phyloP scores from a whole-genome alignment of 2,797 vertebrate species.

The Fratercula arctica region DNA sequence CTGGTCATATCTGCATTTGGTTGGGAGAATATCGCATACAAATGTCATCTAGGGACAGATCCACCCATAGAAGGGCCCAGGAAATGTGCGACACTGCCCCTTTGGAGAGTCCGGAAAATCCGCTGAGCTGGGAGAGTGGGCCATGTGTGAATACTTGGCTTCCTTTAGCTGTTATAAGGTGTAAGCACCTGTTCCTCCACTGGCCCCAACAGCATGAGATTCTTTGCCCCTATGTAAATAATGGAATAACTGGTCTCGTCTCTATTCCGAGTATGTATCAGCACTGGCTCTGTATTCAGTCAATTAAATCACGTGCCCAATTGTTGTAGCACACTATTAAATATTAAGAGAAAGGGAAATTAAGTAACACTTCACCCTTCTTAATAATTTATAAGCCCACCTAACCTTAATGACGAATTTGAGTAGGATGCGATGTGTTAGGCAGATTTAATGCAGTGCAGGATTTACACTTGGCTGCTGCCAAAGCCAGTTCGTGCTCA shows the following conservation, averaged over 20 bases:
- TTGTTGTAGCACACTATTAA: conserved; percentile 58
- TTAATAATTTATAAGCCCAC: conserved; percentile 63
- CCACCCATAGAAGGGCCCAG: background rate
- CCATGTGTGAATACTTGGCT: background rate
- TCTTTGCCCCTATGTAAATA: background rate
- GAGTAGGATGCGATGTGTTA: conserved; percentile 60
- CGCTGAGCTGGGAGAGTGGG: background rate
- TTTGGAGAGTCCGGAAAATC: background rate
- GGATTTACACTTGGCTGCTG: conserved; percentile 56
- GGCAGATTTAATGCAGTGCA: conserved; percentile 56
- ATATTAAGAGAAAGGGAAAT: conserved; percentile 62
- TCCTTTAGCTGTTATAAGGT: background rate
- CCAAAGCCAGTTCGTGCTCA: conserved; percentile 56
- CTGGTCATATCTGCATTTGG: background rate
- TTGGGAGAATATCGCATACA: fast-evolving
- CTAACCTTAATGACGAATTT: conserved; percentile 63
- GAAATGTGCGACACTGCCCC: background rate
- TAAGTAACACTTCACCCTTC: conserved; percentile 64
- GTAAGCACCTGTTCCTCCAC: background rate
- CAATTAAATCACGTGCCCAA: conserved; percentile 30
- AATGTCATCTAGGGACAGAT: background rate
- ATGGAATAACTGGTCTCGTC: background rate
- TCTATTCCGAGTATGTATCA: background rate
- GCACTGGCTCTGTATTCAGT: background rate
- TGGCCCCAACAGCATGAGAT: background rate